Conservation (phyloP, 2,113 vertebrate genomes). For the Agelaius phoeniceus region DNA sequence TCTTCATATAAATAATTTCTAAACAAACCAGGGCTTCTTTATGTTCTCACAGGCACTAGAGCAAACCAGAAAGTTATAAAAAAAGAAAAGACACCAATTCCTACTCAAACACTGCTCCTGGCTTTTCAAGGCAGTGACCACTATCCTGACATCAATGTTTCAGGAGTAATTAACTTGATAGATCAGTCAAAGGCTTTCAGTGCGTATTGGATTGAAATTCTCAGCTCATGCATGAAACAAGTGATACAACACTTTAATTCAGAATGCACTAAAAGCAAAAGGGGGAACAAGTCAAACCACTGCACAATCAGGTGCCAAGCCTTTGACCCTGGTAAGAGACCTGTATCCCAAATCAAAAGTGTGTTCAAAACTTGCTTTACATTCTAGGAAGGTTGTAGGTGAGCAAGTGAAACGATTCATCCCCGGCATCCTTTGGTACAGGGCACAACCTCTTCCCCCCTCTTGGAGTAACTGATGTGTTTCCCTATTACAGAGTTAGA, state of each 20-base stretch:
- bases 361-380: constrained; percentile 36
- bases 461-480: background rate
- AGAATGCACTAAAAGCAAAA: background rate
- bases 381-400: background rate
- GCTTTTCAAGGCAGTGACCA: background rate
- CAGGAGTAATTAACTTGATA: constrained; percentile 3
- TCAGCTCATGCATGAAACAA: background rate
- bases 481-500: background rate
- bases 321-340: background rate
- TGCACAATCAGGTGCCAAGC: background rate
- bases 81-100: background rate
- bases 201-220: background rate
- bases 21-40: background rate
- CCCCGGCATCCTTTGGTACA: background rate
- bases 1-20: background rate
- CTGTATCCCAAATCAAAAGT: background rate
- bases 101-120: background rate
- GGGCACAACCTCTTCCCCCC: background rate
- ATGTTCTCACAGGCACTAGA: background rate
- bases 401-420: constrained; percentile 35
- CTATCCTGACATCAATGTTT: background rate
- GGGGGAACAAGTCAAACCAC: background rate
- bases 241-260: background rate
- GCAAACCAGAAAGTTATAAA: background rate
- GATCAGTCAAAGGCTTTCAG: background rate